Evolutionary conservation across 2,797 vertebrate species (phyloP), one percentile per base, ranked within the genome.

Genomic region (Rhinella marina): DNA sequence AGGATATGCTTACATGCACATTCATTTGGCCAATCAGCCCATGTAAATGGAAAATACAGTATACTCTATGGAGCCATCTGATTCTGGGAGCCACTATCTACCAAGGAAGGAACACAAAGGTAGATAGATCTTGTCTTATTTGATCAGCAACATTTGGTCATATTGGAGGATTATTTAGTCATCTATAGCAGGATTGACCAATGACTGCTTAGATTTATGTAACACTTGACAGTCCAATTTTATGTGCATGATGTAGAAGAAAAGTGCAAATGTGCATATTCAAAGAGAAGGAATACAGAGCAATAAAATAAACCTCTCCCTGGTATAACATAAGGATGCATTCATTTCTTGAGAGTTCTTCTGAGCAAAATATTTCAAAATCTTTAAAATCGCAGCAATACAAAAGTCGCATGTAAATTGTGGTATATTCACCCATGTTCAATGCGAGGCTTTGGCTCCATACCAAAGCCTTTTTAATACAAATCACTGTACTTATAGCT

Each of bases 231-330:
- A 21, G 48, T n/a, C 75, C 50, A 54, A 48, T 75, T 23, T 29
- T 75, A 50, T 76, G 73, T 76, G 72, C 10, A 52, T 75, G 41
- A 75, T 75, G 41, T 48, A 73, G 19, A 75, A 50, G 68, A 75
- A 48, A 41, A 72, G 14, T 72, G 29, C 27, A 32, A n/a, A 50
- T 16, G 13, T 54, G 2, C 23, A 52, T 7, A 0, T 25, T 0
- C 54, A 52, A 1, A 11, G 23, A 52, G 50, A 25, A 13, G 11
- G 12, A 77, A 11, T 77, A 16, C 7, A 25, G 13, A 8, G 19
- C 10, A 13, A 12, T 17, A 54, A n/a, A 54, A 25, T 76, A 5
- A 25, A 52, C 21, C 41, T 41, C 41, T 41, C 41, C 7, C 41
- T 41, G 41, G 41, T 41, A 41, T 41, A 32, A 1, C 32, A 32